Base-by-base conservation (phyloP, 2,888 invertebrate species). In the Halictus quadricinctus region DNA sequence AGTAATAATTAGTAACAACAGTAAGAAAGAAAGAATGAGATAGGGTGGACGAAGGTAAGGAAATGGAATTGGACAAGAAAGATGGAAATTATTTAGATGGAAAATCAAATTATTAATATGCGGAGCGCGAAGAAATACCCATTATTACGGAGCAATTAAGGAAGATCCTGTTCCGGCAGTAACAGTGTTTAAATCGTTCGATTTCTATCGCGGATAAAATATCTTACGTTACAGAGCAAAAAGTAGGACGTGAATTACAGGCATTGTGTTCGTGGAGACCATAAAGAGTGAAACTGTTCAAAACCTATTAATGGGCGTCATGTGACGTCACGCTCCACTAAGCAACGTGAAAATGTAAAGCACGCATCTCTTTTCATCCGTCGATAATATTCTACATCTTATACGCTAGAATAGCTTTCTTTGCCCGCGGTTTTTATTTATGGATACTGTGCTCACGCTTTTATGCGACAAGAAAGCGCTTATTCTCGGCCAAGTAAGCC, bases 371-470 rank as follows among this genome's bases (percentile, higher is more conserved):
- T 66, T 54, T 58, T 25, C 54, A 84, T 83, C 72, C 72, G 79
- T 64, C 79, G 48, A 79, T 58, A 83, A 79, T 83, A 83, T 76
- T 72, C 79, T 25, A 29, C 54, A 25, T 84, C 83, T 76, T 83
- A n/a, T 58, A 43, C 43, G 70, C 41, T 72, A 48, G 36, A 66
- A 75, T 36, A 66, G 72, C 25, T 72, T 83, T 60, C 84, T 69
- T 83, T 10, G 46, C n/a, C 60, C n/a, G 50, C 5, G 48, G n/a
- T 64, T 74, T 75, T 83, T 84, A 83, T 83, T 79, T 72, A 84
- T 83, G 79, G 21, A 41, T 58, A 7, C 18, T 41, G 25, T 64
- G 64, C 25, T 72, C 43, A n/a, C 73, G n/a, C 46, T 48, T 50
- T 29, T 29, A 29, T 54, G 8, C n/a, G n/a, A 15, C 18, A 60